Conservation (phyloP, 2,797 vertebrate species). For the Holocentrus rufus region DNA sequence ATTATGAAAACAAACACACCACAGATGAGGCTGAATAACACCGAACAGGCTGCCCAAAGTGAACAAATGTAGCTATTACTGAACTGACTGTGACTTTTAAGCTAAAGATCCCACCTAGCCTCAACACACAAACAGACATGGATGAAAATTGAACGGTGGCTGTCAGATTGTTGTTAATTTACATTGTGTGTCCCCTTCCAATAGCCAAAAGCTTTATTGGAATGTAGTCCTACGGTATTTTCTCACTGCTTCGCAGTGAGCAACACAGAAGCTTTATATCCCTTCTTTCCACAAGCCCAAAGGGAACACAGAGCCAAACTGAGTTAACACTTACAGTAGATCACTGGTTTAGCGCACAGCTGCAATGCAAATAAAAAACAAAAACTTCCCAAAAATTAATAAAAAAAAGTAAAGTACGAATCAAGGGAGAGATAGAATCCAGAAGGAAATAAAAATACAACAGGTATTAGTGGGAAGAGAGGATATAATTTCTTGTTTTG, state of each 20-base stretch:
- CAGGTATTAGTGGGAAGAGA: conserved; percentile 76
- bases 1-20: conserved; percentile 63
- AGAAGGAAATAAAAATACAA: conserved; percentile 70
- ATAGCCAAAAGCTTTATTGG: conserved; percentile 52
- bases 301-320: conserved; percentile 61
- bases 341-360: conserved; percentile 72
- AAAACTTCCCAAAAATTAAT: conserved; percentile 46
- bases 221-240: conserved; percentile 60
- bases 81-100: conserved; percentile 66
- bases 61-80: conserved; percentile 56
- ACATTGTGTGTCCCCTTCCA: conserved; percentile 43
- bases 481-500: conserved; percentile 64
- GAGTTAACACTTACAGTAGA: conserved; percentile 65
- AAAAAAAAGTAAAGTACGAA: conserved; percentile 48
- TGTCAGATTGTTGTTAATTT: conserved; percentile 39
- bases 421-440: conserved; percentile 53
- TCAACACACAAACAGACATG: conserved; percentile 67
- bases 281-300: conserved; percentile 32
- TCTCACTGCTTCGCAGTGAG: conserved; percentile 34
- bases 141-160: conserved; percentile 34
- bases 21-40: conserved; percentile 69
- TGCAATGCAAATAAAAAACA: conserved; percentile 61
- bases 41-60: conserved; percentile 57
- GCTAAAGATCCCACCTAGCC: conserved; percentile 65
- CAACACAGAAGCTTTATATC: conserved; percentile 36